Evolutionary conservation across 2,888 invertebrate species (phyloP).

Genomic region (Pseudeuparius sepicola): DNA sequence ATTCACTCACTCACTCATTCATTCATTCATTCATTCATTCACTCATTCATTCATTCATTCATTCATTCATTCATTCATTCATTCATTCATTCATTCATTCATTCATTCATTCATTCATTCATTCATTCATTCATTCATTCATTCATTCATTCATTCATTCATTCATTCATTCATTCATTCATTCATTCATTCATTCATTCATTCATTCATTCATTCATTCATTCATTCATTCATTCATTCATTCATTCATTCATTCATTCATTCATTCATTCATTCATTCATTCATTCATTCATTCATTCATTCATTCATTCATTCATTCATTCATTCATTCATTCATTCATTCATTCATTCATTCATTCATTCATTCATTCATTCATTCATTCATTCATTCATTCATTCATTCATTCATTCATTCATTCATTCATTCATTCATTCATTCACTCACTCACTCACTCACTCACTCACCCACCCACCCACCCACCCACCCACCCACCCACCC

Average conservation of each 20-base stretch:
- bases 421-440: slow-evolving; percentile 2
- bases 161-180: slow-evolving; percentile 2
- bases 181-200: slow-evolving; percentile 1
- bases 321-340: slow-evolving; percentile 3
- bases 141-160: too few species aligned
- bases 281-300: slow-evolving; percentile 3
- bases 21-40: slow-evolving; percentile 2
- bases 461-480: too few species aligned
- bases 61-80: too few species aligned
- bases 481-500: too few species aligned
- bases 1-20: slow-evolving; percentile 3
- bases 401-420: slow-evolving; percentile 3
- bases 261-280: slow-evolving; percentile 3
- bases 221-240: slow-evolving; percentile 3
- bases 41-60: slow-evolving; percentile 3
- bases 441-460: slow-evolving; percentile 3
- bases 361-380: slow-evolving; percentile 2
- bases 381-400: slow-evolving; percentile 3
- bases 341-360: slow-evolving; percentile 3
- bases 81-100: too few species aligned
- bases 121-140: too few species aligned
- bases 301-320: slow-evolving; percentile 3
- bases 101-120: too few species aligned
- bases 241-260: slow-evolving; percentile 3
- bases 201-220: slow-evolving; percentile 3